phyloP scores from a whole-genome alignment of 1,140 invertebrate genomes.

The Armadillidium nasatum region DNA sequence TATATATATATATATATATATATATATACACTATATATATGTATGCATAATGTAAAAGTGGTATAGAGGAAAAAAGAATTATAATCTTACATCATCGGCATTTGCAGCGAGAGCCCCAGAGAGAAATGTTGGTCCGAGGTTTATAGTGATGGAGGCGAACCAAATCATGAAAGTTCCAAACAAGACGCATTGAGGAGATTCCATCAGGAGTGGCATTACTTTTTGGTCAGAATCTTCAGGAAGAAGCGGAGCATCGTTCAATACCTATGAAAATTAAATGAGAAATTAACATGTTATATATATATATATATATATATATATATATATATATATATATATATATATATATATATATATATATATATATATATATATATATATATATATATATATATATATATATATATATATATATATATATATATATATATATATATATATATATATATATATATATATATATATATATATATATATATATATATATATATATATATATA shows the following conservation, averaged over 20 bases:
- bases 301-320: conserved; percentile 17
- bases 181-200: conserved; percentile 78
- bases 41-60: no score
- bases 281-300: not conserved
- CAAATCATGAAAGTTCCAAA: conserved; percentile 91
- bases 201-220: conserved; percentile 61
- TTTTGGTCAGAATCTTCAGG: conserved; percentile 55
- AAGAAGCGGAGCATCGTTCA: conserved; percentile 83
- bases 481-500: conserved; percentile 17
- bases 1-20: no score
- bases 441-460: conserved; percentile 19
- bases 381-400: not conserved
- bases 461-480: conserved; percentile 27
- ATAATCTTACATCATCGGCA: conserved; percentile 51
- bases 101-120: conserved; percentile 78
- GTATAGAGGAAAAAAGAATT: no score
- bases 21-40: no score
- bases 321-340: conserved; percentile 11
- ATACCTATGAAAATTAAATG: conserved; percentile 52
- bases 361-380: conserved; percentile 17
- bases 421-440: conserved; percentile 12
- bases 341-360: conserved; percentile 29
- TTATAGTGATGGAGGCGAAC: conserved; percentile 69
- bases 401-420: conserved; percentile 19
- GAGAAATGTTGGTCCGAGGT: conserved; percentile 83